Percentiles rank a stretch among this genome's conserved stretches.
These are phyloP conservation scores for Urophycis tenuis DNA, from an alignment of 2,797 vertebrate species.

Conservation along the genomic window DNA sequence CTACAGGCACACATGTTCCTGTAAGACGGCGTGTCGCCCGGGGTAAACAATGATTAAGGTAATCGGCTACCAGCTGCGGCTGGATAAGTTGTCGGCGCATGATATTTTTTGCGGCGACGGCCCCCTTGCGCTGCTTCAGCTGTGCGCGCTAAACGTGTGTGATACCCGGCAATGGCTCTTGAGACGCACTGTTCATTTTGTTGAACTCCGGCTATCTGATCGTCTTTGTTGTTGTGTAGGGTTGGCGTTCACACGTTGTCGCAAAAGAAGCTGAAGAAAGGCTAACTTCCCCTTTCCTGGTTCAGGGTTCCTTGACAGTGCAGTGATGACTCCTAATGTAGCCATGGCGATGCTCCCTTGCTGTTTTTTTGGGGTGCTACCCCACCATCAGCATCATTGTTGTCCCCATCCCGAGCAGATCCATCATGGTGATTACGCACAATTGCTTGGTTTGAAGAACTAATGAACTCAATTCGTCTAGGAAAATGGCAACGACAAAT, in stretches of 20 bases:
- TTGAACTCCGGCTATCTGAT: constrained; percentile 35
- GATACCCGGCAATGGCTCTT: neutral
- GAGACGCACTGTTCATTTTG: constrained; percentile 20
- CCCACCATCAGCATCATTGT: too few species aligned
- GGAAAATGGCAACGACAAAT: constrained; percentile 45
- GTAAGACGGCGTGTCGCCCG: neutral
- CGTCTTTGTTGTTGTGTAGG: constrained; percentile 32
- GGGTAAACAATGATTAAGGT: neutral
- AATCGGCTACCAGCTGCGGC: neutral
- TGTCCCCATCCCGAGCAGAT: too few species aligned
- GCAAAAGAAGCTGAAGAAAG: constrained; percentile 53
- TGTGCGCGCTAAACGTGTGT: neutral
- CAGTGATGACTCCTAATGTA: constrained; percentile 48
- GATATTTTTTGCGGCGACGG: neutral
- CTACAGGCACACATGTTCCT: neutral
- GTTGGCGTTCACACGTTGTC: constrained; percentile 38
- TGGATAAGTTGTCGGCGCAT: neutral
- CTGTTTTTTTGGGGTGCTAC: too few species aligned
- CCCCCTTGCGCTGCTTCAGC: neutral
- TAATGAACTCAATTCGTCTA: constrained; percentile 45
- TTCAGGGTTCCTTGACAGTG: constrained; percentile 55
- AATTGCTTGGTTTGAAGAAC: constrained; percentile 53
- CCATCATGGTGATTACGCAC: constrained; percentile 33
- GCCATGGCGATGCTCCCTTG: constrained; percentile 22
- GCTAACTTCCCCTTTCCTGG: constrained; percentile 34